Percentiles rank a stretch among this genome's conserved stretches.
These are phyloP conservation scores for Noctua pronuba DNA, from an alignment of 2,888 invertebrate genomes.

Conservation along the genomic window DNA sequence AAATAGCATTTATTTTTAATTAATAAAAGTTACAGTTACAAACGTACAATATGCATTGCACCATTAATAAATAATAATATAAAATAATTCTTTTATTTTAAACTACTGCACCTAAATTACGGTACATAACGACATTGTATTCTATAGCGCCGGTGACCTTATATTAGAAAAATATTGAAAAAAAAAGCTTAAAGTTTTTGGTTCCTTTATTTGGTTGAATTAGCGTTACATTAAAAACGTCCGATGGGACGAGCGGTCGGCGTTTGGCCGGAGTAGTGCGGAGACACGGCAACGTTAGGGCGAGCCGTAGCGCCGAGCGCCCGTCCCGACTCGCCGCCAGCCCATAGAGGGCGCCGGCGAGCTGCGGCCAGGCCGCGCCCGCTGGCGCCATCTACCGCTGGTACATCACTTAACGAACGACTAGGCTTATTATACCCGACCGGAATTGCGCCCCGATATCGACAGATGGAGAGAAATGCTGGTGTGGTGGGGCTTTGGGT, in stretches of 20 bases:
- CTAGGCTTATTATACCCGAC: constrained; percentile 89
- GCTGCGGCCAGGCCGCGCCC: constrained; percentile 42
- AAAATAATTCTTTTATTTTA: constrained; percentile 88
- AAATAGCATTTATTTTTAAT: constrained; percentile 90
- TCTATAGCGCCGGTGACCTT: constrained; percentile 84
- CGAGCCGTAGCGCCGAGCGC: constrained; percentile 85
- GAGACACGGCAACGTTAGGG: constrained; percentile 88
- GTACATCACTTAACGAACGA: constrained; percentile 87
- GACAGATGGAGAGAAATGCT: constrained; percentile 86
- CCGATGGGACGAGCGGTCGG: constrained; percentile 85
- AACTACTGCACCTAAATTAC: constrained; percentile 84
- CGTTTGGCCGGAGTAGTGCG: constrained; percentile 80
- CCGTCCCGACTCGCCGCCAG: constrained; percentile 80
- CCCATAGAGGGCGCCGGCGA: constrained; percentile 72
- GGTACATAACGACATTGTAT: constrained; percentile 79
- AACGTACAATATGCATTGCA: constrained; percentile 89
- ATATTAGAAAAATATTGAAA: constrained; percentile 87
- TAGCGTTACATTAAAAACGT: constrained; percentile 81
- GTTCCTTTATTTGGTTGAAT: constrained; percentile 88
- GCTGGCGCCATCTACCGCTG: constrained; percentile 76
- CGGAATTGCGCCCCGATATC: constrained; percentile 87
- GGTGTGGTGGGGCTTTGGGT: constrained; percentile 79
- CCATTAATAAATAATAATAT: constrained; percentile 89
- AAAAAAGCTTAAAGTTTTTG: constrained; percentile 86
- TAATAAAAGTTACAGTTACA: constrained; percentile 89